Evolutionary conservation across 2,113 vertebrate species (phyloP).

Genomic region (Actenoides lindsayi): DNA sequence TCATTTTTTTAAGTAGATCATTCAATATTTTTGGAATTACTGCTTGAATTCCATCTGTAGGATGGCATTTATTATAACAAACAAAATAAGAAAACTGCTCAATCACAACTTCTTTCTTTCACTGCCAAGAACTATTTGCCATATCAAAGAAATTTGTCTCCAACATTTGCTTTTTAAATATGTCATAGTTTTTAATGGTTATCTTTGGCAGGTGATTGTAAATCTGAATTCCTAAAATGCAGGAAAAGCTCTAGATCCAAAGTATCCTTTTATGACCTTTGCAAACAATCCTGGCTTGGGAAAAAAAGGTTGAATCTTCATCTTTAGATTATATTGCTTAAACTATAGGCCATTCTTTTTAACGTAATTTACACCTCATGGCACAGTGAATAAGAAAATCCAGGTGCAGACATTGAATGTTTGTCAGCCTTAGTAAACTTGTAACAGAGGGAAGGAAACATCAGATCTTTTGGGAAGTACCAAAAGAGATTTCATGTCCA

Average conservation of each 20-base stretch:
- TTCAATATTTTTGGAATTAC: constrained; percentile 71
- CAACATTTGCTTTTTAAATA: background rate
- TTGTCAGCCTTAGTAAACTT: background rate
- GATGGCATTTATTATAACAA: constrained; percentile 56
- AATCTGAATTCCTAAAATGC: background rate
- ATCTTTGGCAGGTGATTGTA: background rate
- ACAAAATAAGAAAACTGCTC: constrained; percentile 61
- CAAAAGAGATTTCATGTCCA: background rate
- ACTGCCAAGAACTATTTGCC: constrained; percentile 26
- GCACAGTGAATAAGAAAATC: background rate
- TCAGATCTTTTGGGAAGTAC: background rate
- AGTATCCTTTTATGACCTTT: background rate
- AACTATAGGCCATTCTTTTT: background rate
- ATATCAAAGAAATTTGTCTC: constrained; percentile 43
- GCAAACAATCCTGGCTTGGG: background rate
- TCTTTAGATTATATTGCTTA: background rate
- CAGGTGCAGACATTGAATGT: background rate
- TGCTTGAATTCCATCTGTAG: constrained; percentile 63
- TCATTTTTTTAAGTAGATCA: constrained; percentile 67
- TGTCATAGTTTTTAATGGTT: background rate
- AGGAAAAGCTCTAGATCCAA: background rate
- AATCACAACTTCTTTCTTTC: constrained; percentile 55
- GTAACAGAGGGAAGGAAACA: background rate
- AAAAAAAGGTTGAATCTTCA: background rate
- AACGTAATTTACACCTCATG: background rate